A percentile compares a stretch with the other conserved stretches of the same genome.
phyloP scores from a whole-genome alignment of 2,113 vertebrate genomes.

The Melanerpes formicivorus region DNA sequence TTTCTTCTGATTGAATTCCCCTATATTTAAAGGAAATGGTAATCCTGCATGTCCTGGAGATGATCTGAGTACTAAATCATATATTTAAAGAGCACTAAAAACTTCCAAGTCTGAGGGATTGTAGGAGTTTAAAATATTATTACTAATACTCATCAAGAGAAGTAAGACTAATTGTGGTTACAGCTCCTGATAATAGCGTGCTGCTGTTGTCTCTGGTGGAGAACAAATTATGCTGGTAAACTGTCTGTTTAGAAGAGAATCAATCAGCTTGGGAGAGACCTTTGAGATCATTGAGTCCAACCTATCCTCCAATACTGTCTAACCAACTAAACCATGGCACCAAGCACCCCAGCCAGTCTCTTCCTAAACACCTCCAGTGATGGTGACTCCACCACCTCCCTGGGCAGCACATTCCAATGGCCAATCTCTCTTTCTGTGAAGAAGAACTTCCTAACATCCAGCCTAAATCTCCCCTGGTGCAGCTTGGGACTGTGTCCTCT shows the following conservation, averaged over 20 bases:
- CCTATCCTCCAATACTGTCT: too few species aligned
- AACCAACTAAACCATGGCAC: too few species aligned
- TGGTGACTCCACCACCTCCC: too few species aligned
- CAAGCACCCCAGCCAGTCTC: too few species aligned
- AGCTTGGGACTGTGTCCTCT: too few species aligned
- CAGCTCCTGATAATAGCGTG: neutral
- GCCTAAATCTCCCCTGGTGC: too few species aligned
- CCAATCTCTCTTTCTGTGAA: too few species aligned
- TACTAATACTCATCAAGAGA: neutral
- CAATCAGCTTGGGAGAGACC: too few species aligned
- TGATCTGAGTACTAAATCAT: neutral
- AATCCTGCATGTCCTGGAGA: neutral
- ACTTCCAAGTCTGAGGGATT: neutral
- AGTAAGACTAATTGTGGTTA: neutral
- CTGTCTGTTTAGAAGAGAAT: neutral
- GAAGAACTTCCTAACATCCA: too few species aligned
- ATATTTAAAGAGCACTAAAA: neutral
- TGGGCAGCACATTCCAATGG: too few species aligned
- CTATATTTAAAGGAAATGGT: neutral
- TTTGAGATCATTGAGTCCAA: too few species aligned
- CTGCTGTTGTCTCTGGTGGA: neutral
- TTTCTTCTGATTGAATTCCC: neutral
- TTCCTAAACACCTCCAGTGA: too few species aligned
- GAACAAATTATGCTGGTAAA: neutral
- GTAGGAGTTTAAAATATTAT: neutral